Conservation (phyloP, 2,888 invertebrate species). For the Amblyteles armatorius region DNA sequence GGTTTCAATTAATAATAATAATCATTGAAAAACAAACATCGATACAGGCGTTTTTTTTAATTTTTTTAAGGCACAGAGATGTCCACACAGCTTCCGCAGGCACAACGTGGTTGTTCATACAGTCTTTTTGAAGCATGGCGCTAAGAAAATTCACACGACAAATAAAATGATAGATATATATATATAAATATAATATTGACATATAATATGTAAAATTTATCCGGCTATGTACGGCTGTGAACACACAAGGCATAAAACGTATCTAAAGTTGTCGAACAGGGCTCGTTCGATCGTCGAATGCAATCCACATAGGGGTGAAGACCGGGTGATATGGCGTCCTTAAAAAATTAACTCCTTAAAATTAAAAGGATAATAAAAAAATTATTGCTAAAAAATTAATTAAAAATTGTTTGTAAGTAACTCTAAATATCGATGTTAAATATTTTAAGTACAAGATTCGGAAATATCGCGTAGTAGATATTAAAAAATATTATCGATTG, state of each 20-base stretch:
- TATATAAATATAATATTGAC: slow-evolving; percentile 39
- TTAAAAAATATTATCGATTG: not conserved
- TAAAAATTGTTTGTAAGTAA: not conserved
- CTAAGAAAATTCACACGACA: slow-evolving; percentile 65
- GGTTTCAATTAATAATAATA: slow-evolving; percentile 53
- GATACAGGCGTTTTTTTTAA: slow-evolving; percentile 67
- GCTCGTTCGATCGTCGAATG: slow-evolving; percentile 36
- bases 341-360: not conserved
- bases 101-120: slow-evolving; percentile 70
- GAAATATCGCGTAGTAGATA: not conserved
- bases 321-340: not conserved
- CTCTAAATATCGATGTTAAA: not conserved
- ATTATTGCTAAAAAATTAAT: not conserved
- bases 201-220: slow-evolving; percentile 35
- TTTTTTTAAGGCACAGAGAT: slow-evolving; percentile 70
- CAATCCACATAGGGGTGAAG: slow-evolving; percentile 4
- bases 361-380: no score
- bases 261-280: slow-evolving; percentile 47
- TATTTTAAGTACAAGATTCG: not conserved
- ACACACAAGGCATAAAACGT: slow-evolving; percentile 59
- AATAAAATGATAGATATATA: slow-evolving; percentile 39
- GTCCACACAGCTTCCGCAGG: slow-evolving; percentile 73
- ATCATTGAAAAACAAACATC: slow-evolving; percentile 62
- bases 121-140: slow-evolving; percentile 68
- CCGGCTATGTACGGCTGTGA: slow-evolving; percentile 66